These are phyloP conservation scores for Halocaridina rubra DNA, from an alignment of 2,888 invertebrate species.

Conservation along the genomic window DNA sequence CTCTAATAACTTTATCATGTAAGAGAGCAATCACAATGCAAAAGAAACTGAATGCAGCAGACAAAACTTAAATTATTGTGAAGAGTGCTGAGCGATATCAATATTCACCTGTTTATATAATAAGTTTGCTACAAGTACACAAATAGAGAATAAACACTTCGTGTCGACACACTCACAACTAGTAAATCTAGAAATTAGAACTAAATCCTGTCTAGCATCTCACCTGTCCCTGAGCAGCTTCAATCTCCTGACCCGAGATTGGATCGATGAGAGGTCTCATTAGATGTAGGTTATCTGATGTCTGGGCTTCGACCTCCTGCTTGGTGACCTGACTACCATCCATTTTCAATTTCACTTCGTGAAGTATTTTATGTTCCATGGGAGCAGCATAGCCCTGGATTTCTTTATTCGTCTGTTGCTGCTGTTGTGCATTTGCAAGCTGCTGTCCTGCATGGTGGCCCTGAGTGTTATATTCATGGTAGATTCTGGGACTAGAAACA, in stretches of 20 bases:
- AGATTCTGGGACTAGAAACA: conserved; percentile 41
- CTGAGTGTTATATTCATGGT: conserved; percentile 38
- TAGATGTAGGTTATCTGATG: conserved; percentile 39
- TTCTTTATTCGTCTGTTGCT: conserved; percentile 34
- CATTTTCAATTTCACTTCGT: conserved; percentile 50
- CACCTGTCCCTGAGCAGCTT: conserved; percentile 42
- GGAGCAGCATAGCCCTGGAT: conserved; percentile 32
- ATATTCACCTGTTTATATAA: no score
- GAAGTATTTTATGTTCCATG: conserved; percentile 45
- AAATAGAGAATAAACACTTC: no score
- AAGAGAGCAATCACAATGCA: no score
- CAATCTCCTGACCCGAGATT: conserved; percentile 46
- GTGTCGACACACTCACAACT: no score
- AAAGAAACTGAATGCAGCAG: no score
- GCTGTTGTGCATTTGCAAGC: conserved; percentile 27
- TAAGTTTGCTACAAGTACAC: no score
- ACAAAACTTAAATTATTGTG: no score
- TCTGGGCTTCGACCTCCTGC: conserved; percentile 45
- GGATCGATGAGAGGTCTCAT: conserved; percentile 49
- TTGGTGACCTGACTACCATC: conserved; percentile 19
- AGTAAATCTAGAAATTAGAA: no score
- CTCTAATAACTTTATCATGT: no score
- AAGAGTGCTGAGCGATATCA: no score
- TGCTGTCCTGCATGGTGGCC: conserved; percentile 31
- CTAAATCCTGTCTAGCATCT: no score